Conservation (phyloP, 2,888 invertebrate genomes). For the Craniophora ligustri region DNA sequence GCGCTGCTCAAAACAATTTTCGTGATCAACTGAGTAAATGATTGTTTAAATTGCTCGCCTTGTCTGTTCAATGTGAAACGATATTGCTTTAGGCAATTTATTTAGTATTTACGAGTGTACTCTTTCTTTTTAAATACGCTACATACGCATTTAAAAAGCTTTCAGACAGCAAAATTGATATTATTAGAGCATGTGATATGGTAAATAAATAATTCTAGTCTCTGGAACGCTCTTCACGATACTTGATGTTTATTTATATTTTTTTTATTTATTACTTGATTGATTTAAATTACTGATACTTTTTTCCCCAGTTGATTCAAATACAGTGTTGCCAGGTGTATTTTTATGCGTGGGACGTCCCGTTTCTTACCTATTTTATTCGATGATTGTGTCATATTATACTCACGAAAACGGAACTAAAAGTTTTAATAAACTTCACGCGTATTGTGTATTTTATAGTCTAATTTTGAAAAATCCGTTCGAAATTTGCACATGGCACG, state of each 20-base stretch:
- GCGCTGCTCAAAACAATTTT: constrained; percentile 64
- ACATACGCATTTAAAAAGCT: constrained; percentile 10
- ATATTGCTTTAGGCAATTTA: constrained; percentile 50
- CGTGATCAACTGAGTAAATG: constrained; percentile 71
- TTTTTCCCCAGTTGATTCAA: constrained; percentile 5
- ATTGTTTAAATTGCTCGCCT: constrained; percentile 64
- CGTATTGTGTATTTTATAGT: no score
- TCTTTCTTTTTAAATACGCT: constrained; percentile 25
- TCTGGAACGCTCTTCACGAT: constrained; percentile 4
- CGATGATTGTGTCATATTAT: no score
- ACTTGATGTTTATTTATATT: constrained; percentile 10
- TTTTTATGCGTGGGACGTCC: no score
- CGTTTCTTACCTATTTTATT: no score
- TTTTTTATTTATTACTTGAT: constrained; percentile 10
- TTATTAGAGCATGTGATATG: constrained; percentile 3
- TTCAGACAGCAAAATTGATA: constrained; percentile 11
- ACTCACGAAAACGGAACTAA: no score
- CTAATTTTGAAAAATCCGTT: no score
- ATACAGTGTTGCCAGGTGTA: no score
- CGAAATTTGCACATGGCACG: no score
- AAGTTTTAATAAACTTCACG: no score
- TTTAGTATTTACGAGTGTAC: constrained; percentile 27
- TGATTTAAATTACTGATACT: constrained; percentile 6
- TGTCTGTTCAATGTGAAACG: constrained; percentile 56
- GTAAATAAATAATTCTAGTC: constrained; percentile 8